Conservation (phyloP, 2,888 invertebrate species). For the Eupithecia dodoneata region DNA sequence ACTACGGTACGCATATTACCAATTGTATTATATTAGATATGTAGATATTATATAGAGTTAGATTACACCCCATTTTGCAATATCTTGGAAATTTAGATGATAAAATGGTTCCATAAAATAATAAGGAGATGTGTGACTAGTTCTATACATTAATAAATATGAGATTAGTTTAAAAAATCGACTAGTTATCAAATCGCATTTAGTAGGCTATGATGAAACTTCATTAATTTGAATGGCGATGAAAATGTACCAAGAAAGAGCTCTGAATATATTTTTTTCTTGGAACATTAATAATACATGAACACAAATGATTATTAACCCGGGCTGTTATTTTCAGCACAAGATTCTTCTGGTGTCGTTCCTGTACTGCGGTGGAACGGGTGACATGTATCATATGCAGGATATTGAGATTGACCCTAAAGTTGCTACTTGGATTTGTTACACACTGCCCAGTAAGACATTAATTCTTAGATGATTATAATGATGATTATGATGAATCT, state of each 20-base stretch:
- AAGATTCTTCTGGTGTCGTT: slow-evolving; percentile 95
- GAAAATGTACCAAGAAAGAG: slow-evolving; percentile 10
- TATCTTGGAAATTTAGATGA: not conserved
- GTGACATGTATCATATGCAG: slow-evolving; percentile 91
- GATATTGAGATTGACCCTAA: slow-evolving; percentile 94
- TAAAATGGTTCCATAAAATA: not conserved
- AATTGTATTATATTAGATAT: not conserved
- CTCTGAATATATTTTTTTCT: not conserved
- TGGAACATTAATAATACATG: not conserved
- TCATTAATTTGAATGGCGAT: not conserved
- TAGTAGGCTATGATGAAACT: not conserved
- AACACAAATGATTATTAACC: not conserved
- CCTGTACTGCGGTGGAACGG: slow-evolving; percentile 91
- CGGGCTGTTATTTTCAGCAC: slow-evolving; percentile 85
- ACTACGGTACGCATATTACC: slow-evolving; percentile 86
- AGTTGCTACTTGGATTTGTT: slow-evolving; percentile 95
- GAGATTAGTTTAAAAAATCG: not conserved
- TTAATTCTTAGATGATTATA: too few species aligned
- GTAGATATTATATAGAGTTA: not conserved
- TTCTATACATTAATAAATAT: not conserved
- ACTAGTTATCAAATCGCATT: not conserved
- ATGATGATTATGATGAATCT: too few species aligned
- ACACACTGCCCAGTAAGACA: slow-evolving; percentile 88
- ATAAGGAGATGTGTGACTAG: not conserved
- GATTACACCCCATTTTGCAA: not conserved